Conservation (phyloP, 2,888 invertebrate species). For the Entomobrya proxima region DNA sequence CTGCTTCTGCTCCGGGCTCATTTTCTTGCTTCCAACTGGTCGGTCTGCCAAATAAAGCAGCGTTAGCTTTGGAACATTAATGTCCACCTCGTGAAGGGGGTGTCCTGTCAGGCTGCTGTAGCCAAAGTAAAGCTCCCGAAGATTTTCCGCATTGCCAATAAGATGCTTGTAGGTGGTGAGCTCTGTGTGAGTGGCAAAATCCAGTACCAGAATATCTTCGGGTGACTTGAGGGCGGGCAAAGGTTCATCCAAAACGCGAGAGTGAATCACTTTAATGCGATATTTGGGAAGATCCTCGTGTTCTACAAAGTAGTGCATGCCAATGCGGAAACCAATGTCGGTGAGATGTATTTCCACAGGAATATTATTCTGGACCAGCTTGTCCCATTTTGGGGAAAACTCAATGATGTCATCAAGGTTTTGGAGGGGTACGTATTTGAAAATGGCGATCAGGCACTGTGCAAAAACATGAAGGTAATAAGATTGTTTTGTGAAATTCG, state of each 20-base stretch:
- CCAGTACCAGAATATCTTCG: slow-evolving; percentile 20
- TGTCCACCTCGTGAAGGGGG: not conserved
- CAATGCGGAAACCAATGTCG: slow-evolving; percentile 59
- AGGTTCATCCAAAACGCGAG: slow-evolving; percentile 51
- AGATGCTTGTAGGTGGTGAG: slow-evolving; percentile 19
- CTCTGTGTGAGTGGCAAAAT: slow-evolving; percentile 42
- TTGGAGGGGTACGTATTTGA: slow-evolving; percentile 40
- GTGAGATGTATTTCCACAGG: slow-evolving; percentile 47
- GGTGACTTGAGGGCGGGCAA: slow-evolving; percentile 51
- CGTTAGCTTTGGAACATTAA: slow-evolving; percentile 17
- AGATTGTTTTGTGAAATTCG: not conserved
- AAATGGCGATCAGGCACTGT: slow-evolving; percentile 47
- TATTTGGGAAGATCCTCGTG: slow-evolving; percentile 31
- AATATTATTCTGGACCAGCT: slow-evolving; percentile 48
- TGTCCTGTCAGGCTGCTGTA: slow-evolving; percentile 17
- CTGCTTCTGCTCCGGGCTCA: not conserved
- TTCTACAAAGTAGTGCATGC: slow-evolving; percentile 38
- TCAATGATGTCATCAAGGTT: slow-evolving; percentile 50
- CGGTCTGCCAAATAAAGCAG: slow-evolving; percentile 30
- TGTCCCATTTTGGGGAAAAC: slow-evolving; percentile 17
- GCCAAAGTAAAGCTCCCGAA: slow-evolving; percentile 46
- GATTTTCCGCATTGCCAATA: slow-evolving; percentile 17
- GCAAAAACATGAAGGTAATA: not conserved
- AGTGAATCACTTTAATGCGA: slow-evolving; percentile 22
- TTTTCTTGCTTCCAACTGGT: not conserved